These are phyloP conservation scores for Brachyhypopomus gauderio DNA, from an alignment of 2,113 vertebrate genomes.

Conservation along the genomic window DNA sequence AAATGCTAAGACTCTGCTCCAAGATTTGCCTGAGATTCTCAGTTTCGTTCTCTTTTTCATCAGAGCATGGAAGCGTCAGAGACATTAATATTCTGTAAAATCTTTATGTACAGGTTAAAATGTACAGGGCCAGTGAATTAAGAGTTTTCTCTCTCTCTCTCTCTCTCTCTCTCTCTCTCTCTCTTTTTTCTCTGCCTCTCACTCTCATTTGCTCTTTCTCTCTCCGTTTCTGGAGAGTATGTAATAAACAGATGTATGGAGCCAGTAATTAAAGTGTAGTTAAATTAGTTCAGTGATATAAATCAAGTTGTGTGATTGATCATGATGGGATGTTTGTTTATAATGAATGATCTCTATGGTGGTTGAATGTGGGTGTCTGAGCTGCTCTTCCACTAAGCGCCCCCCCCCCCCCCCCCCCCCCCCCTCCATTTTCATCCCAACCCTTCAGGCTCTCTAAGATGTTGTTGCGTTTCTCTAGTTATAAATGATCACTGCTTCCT, in stretches of 20 bases:
- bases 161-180: background rate
- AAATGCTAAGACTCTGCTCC: background rate
- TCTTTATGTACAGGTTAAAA: background rate
- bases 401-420: background rate
- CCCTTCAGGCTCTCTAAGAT: background rate
- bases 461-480: constrained; percentile 34
- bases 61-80: too few relatives aligned
- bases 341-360: constrained; percentile 42
- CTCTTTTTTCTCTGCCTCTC: background rate
- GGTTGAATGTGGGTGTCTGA: constrained; percentile 9
- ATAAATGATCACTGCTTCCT: constrained; percentile 43
- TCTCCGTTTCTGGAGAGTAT: constrained; percentile 13
- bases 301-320: constrained; percentile 20
- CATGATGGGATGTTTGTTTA: constrained; percentile 34
- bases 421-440: background rate
- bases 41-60: too few relatives aligned
- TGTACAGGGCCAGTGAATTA: background rate
- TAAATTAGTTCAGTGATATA: constrained; percentile 43
- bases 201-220: background rate
- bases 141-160: constrained; percentile 1
- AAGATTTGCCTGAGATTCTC: too few relatives aligned
- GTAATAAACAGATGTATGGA: constrained; percentile 7
- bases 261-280: constrained; percentile 40
- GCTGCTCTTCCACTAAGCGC: background rate
- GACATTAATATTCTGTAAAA: background rate